Evolutionary conservation across 2,888 invertebrate genomes (phyloP), one percentile per base, ranked within the genome.

Genomic region (Drosophila cyrtoloma): DNA sequence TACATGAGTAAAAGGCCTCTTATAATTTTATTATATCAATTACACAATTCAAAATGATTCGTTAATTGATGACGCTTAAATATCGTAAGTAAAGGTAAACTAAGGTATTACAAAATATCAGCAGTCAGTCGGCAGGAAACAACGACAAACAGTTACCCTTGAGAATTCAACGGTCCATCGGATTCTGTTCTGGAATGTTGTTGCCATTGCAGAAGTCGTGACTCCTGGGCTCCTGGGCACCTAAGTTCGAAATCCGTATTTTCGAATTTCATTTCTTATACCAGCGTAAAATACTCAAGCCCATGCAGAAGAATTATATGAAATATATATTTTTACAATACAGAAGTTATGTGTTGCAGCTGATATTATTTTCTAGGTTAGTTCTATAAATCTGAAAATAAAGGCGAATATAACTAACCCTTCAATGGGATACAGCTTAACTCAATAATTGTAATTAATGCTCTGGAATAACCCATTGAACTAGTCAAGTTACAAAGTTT

Each of bases 401-500:
- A 28, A n/a, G 28, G 19, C 28, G 19, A 28, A 47, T 26, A 16
- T 16, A 47, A n/a, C n/a, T 42, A n/a, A 26, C 26, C 2, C 4
- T 2, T 9, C 16, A 26, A 47, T 26, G 47, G 47, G 7, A 57
- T 1, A 16, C n/a, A 39, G 28, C 30, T 30, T 9, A 42, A n/a
- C n/a, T 30, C 6, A 33, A 44, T 16, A 47, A 26, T 47, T 56
- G 30, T 32, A 66, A 47, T 66, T 35, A 42, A 61, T 65, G 39
- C 39, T 50, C 16, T 47, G 47, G 50, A 14, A 52, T 52, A 75
- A 67, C 58, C 35, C 19, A 67, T 67, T 56, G 61, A 68, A 53
- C 50, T 33, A 42, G 55, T 32, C 55, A 51, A 71, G 67, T 42
- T 35, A 12, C 19, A 59, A 81, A 70, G 53, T 65, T 70, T 53